Evolutionary conservation across 2,797 vertebrate genomes (phyloP).

Genomic region (Galagoides demidoff): DNA sequence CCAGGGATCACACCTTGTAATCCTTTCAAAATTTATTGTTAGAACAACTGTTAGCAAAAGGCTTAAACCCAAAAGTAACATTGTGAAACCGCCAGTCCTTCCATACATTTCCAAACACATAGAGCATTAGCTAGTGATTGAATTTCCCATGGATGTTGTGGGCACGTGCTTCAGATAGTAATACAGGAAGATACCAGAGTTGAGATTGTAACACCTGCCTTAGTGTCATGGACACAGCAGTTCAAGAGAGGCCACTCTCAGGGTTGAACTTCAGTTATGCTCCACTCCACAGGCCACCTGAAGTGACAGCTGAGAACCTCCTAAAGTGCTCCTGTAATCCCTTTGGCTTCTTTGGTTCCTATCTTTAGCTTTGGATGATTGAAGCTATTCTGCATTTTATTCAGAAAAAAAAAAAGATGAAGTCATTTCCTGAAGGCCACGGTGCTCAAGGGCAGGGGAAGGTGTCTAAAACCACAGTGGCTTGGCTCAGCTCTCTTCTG

Average conservation of each 20-base stretch:
- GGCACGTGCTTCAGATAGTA: not conserved
- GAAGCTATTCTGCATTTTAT: not conserved
- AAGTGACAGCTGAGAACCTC: not conserved
- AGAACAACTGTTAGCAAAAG: not conserved
- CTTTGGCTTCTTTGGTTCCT: not conserved
- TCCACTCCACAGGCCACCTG: not conserved
- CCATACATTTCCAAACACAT: not conserved
- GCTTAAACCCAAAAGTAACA: not conserved
- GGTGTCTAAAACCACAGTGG: not conserved
- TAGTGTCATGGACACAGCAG: not conserved
- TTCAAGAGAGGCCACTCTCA: too few relatives aligned
- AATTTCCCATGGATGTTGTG: not conserved
- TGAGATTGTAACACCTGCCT: not conserved
- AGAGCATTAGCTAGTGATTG: not conserved
- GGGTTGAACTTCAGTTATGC: not conserved
- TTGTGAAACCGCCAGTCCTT: not conserved
- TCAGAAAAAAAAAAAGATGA: not conserved
- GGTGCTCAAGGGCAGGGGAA: constrained; percentile 28
- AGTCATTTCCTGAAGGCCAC: constrained; percentile 55
- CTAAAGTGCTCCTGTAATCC: not conserved
- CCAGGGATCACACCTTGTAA: not conserved
- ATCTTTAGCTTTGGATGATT: not conserved
- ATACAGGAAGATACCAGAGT: not conserved
- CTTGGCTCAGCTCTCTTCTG: constrained; percentile 66
- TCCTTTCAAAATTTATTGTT: not conserved